phyloP scores from a whole-genome alignment of 1,140 invertebrate genomes.

The Magallana ariakensis region DNA sequence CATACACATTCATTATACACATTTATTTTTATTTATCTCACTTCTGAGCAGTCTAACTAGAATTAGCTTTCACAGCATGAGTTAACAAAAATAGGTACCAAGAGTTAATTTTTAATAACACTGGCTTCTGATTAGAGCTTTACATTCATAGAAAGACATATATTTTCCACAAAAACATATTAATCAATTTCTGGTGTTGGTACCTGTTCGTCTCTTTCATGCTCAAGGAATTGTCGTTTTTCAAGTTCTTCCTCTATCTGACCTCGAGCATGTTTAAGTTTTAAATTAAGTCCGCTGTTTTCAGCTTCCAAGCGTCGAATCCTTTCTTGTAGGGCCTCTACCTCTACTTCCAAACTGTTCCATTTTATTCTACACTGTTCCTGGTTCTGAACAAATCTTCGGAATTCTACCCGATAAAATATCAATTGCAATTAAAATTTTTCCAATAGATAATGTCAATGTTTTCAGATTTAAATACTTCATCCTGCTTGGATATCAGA shows the following conservation, averaged over 20 bases:
- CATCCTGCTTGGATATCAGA: too few relatives aligned
- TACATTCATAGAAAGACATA: not conserved
- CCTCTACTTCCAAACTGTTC: conserved; percentile 85
- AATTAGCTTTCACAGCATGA: too few relatives aligned
- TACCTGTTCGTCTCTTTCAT: conserved; percentile 50
- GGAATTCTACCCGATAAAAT: conserved; percentile 83
- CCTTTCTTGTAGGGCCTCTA: conserved; percentile 84
- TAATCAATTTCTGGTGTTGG: not conserved
- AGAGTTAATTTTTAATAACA: too few relatives aligned
- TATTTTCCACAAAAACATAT: not conserved
- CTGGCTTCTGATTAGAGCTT: too few relatives aligned
- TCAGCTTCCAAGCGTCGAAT: conserved; percentile 85
- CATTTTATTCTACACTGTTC: conserved; percentile 87
- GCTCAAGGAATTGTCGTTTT: conserved; percentile 43
- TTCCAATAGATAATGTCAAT: too few relatives aligned
- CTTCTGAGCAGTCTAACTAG: too few relatives aligned
- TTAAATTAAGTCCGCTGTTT: conserved; percentile 86
- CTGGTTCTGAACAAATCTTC: conserved; percentile 85
- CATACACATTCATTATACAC: not conserved
- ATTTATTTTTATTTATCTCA: not conserved
- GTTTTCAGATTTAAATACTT: too few relatives aligned
- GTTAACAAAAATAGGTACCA: too few relatives aligned
- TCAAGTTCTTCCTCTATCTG: conserved; percentile 54
- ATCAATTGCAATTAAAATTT: too few relatives aligned
- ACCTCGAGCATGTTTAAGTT: conserved; percentile 84